Base-by-base conservation (phyloP, 2,888 invertebrate species). In the Metalampra italica region DNA sequence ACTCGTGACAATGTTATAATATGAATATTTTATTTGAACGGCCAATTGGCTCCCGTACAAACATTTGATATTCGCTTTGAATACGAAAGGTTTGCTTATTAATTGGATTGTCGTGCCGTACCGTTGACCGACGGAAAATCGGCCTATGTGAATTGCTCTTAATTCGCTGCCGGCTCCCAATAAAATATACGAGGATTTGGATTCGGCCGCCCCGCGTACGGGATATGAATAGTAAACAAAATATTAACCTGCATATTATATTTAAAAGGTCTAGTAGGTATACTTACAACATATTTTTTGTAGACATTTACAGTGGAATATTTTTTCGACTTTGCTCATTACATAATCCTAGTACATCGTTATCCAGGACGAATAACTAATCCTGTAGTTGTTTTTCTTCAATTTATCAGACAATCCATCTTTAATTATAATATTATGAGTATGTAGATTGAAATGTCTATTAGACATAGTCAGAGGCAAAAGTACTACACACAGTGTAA, bases 61-160 rank as follows among this genome's bases (percentile, higher is more conserved):
- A 82, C 73, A 80, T 83, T 86, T 83, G 70, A 78, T 82, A 85
- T 86, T 84, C 84, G 77, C 75, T 64, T 75, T 75, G 82, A 76
- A 77, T 82, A 68, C 78, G 75, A 79, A 82, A 84, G 81, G 79
- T 82, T 81, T 82, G 79, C 78, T 83, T 82, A 83, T 82, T 84
- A 85, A 84, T 81, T 82, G 80, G 80, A 82, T 82, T 84, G 76
- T 81, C 78, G 76, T 75, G 66, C 67, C 76, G 74, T 71, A 66
- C 64, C 56, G 62, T 51, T 63, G 65, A 62, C 60, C 73, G 75
- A 70, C 71, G 62, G 71, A 68, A 78, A 81, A 82, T 78, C 74
- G 76, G 63, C 64, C 76, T 68, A 76, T 77, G 78, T 76, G 74
- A 82, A 83, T 80, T 81, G 78, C 76, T 75, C 75, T 78, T 82